Evolutionary conservation across 1,140 invertebrate genomes (phyloP).

Genomic region (Calosoma granatense): DNA sequence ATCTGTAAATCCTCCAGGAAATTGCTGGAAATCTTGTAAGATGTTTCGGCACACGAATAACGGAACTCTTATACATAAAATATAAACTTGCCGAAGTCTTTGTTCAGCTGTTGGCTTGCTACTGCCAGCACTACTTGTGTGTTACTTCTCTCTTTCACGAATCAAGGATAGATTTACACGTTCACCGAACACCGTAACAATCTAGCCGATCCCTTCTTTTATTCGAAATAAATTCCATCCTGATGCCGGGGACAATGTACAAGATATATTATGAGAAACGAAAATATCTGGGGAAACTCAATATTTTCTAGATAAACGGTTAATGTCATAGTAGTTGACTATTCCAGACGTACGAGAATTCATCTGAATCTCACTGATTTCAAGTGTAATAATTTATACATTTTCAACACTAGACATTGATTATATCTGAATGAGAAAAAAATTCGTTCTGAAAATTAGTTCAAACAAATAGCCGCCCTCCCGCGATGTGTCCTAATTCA

Average conservation of each 20-base stretch:
- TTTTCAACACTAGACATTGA: too few species aligned
- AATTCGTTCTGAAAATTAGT: neutral
- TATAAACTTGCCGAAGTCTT: neutral
- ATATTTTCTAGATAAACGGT: too few species aligned
- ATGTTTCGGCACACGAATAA: conserved; percentile 1
- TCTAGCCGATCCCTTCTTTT: neutral
- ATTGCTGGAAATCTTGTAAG: conserved; percentile 3
- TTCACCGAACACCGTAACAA: neutral
- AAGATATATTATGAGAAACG: neutral
- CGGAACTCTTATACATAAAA: conserved; percentile 5
- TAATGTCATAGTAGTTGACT: too few species aligned
- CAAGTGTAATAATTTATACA: too few species aligned
- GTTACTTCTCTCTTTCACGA: neutral
- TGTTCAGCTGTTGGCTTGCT: neutral
- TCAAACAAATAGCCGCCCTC: neutral
- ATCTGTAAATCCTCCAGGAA: conserved; percentile 4
- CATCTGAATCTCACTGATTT: too few species aligned
- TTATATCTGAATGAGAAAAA: too few species aligned
- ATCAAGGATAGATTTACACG: neutral
- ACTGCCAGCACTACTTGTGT: neutral
- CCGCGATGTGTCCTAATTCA: neutral
- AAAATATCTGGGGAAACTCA: too few species aligned
- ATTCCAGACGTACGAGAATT: too few species aligned
- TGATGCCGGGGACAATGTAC: neutral
- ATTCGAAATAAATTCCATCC: neutral